Percentiles rank a stretch among this genome's conserved stretches.
These are phyloP conservation scores for Erebia ligea DNA, from an alignment of 2,888 invertebrate genomes.

Conservation along the genomic window DNA sequence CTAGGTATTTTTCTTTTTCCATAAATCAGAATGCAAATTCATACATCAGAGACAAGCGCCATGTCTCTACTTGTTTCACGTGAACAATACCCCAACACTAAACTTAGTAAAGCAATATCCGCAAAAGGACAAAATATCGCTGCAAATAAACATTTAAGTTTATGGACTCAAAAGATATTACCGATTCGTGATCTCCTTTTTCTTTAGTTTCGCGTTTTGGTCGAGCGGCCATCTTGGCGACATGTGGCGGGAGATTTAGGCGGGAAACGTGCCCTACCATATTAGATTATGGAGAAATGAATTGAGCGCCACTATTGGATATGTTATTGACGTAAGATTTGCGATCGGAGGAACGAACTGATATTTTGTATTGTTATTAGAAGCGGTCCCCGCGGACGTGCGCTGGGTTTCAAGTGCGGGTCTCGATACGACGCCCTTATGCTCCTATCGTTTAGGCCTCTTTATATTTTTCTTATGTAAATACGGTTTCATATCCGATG, in stretches of 20 bases:
- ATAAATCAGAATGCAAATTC: not conserved
- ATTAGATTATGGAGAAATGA: conserved; percentile 83
- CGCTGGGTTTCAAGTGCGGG: conserved; percentile 60
- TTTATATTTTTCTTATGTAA: conserved; percentile 84
- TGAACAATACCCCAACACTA: conserved; percentile 50
- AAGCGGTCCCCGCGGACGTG: conserved; percentile 75
- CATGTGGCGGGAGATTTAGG: conserved; percentile 83
- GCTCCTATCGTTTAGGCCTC: conserved; percentile 81
- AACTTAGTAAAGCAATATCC: conserved; percentile 77
- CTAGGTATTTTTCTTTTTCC: not conserved
- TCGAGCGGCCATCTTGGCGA: conserved; percentile 82
- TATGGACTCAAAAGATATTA: conserved; percentile 83
- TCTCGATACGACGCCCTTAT: conserved; percentile 73
- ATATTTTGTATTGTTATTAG: conserved; percentile 84
- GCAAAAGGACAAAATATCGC: conserved; percentile 81
- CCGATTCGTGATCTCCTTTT: conserved; percentile 83
- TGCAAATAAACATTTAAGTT: conserved; percentile 83
- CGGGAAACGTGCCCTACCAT: conserved; percentile 81
- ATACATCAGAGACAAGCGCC: not conserved
- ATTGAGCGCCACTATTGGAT: conserved; percentile 82
- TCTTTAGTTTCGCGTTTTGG: conserved; percentile 78
- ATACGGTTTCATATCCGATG: conserved; percentile 82
- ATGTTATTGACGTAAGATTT: conserved; percentile 83
- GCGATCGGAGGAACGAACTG: conserved; percentile 83
- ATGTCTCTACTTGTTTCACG: conserved; percentile 17